These are phyloP conservation scores for Enteromius thamalakanensis DNA, from an alignment of 2,797 vertebrate genomes.

Conservation along the genomic window DNA sequence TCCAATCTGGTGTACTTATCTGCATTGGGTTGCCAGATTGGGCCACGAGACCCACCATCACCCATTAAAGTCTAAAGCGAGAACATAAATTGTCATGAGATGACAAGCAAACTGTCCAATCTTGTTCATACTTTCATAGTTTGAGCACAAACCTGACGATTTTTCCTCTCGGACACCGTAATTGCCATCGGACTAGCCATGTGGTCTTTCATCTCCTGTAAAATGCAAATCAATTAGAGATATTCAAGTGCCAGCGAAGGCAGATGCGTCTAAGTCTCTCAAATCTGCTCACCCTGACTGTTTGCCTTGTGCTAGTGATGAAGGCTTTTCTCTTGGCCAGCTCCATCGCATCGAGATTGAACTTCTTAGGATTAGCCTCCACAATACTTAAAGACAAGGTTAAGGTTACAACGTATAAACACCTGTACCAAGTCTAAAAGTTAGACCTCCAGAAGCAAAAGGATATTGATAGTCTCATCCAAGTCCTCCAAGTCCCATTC, in stretches of 20 bases:
- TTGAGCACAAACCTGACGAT: slow-evolving; percentile 82
- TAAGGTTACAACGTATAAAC: slow-evolving; percentile 48
- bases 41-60: slow-evolving; percentile 78
- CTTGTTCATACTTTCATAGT: not conserved
- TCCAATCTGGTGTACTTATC: slow-evolving; percentile 88
- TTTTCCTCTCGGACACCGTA: slow-evolving; percentile 83
- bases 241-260: not conserved
- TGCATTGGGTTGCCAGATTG: slow-evolving; percentile 79
- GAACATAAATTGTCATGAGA: not conserved
- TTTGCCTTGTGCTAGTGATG: slow-evolving; percentile 89
- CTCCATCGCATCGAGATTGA: slow-evolving; percentile 90
- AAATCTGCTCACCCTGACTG: slow-evolving; percentile 84
- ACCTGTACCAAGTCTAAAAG: not conserved
- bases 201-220: slow-evolving; percentile 96
- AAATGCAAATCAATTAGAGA: slow-evolving; percentile 44
- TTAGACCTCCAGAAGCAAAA: slow-evolving; percentile 64
- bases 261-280: not conserved
- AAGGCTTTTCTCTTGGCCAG: slow-evolving; percentile 92
- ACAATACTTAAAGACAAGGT: slow-evolving; percentile 83
- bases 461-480: slow-evolving; percentile 99
- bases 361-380: slow-evolving; percentile 97
- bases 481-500: slow-evolving; percentile 98
- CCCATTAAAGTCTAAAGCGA: slow-evolving; percentile 81
- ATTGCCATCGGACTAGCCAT: slow-evolving; percentile 87
- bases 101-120: not conserved